Conservation (phyloP, 1,140 invertebrate genomes). For the Frieseomelitta varia region DNA sequence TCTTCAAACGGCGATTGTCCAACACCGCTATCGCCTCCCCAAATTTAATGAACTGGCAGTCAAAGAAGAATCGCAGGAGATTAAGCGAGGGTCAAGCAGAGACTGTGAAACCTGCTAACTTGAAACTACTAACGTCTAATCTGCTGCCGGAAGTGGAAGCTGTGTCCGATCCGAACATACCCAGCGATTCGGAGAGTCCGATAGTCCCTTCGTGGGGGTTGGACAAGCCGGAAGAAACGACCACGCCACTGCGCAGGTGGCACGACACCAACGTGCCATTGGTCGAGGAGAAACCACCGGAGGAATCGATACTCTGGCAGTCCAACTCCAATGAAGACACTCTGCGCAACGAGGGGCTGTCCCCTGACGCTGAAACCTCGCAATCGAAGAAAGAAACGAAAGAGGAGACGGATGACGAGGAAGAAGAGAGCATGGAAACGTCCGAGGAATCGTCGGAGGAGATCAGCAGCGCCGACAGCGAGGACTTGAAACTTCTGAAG, state of each 20-base stretch:
- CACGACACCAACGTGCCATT: conserved; percentile 63
- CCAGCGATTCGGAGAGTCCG: conserved; percentile 36
- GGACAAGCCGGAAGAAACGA: conserved; percentile 34
- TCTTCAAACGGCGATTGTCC: conserved; percentile 69
- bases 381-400: neutral
- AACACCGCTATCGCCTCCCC: conserved; percentile 62
- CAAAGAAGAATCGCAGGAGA: conserved; percentile 73
- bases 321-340: neutral
- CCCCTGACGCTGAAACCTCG: neutral
- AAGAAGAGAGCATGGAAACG: conserved; percentile 69
- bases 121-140: conserved; percentile 39
- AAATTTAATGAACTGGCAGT: conserved; percentile 61
- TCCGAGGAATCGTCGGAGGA: conserved; percentile 80
- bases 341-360: neutral
- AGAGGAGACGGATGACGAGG: conserved; percentile 65
- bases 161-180: conserved; percentile 77
- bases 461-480: conserved; percentile 75
- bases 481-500: conserved; percentile 83
- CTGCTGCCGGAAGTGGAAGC: conserved; percentile 55
- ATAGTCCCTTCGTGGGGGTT: conserved; percentile 22
- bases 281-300: conserved; percentile 7
- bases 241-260: conserved; percentile 70
- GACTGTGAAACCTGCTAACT: neutral
- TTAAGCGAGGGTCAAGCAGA: conserved; percentile 75
- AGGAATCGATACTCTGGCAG: conserved; percentile 41